Base-by-base conservation (phyloP, 2,113 vertebrate species). In the Oxyura jamaicensis region DNA sequence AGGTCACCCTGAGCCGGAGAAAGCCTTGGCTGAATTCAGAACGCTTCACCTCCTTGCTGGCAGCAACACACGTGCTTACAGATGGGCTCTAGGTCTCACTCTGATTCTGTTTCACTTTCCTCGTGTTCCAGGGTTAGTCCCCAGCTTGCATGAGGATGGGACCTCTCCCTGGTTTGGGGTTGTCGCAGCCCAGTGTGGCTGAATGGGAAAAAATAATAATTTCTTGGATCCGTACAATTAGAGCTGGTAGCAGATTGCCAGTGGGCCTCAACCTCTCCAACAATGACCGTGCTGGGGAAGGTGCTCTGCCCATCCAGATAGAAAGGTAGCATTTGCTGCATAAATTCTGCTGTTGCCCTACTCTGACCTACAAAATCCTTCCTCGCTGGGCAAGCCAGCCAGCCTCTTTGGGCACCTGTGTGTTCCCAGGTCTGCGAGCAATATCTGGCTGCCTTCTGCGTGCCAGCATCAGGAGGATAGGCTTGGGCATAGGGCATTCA, bases 21-120 rank as follows among this genome's bases (percentile, higher is more conserved):
- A 84, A 93, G 15, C 55, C 62, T 91, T 88, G 52, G 15, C 44
- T 91, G 88, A 91, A 95, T 94, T 96, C 62, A 78, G 91, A 97
- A 84, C 50, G 77, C 63, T 91, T 92, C 71, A 46, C 42, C 20
- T 92, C 31, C 31, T 86, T 82, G n/a, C 18, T 92, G 71, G 84
- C 89, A 91, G 84, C 35, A 83, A 42, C 55, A 87, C 33, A 72
- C 21, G 8, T 6, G 1, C 56, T 82, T 93, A 46, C 69, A 93
- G 62, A 82, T 25, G n/a, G 39, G 58, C 33, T 84, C 62, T 77
- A 69, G 35, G 21, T 95, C 86, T 93, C 85, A 56, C 10, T 90
- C 53, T 56, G 53, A 71, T 31, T 39, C 28, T 20, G 2, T 63
- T 95, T 75, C 11, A 20, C 56, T 33, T 68, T 48, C 52, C 1